Evolutionary conservation across 2,888 invertebrate genomes (phyloP).

Genomic region (Aelia acuminata): DNA sequence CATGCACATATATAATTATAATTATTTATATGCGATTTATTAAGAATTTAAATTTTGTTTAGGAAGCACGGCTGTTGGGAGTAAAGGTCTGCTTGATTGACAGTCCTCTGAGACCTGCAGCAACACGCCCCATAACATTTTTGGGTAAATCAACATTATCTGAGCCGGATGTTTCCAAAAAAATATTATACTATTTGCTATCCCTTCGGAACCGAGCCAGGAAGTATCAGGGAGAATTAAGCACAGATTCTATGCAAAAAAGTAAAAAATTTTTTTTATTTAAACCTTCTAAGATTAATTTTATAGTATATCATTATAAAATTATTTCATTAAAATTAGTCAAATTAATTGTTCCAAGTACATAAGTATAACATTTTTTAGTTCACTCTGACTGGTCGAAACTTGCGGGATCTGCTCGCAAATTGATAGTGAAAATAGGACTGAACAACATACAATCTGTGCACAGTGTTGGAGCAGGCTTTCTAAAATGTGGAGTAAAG

Average conservation of each 20-base stretch:
- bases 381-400: not conserved
- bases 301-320: not conserved
- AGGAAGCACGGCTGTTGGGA: not conserved
- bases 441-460: not conserved
- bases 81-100: not conserved
- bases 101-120: not conserved
- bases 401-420: not conserved
- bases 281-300: not conserved
- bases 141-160: not conserved
- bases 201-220: not conserved
- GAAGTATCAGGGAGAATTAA: not conserved
- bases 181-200: not conserved
- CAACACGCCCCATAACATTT: not conserved
- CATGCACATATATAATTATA: not conserved
- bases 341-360: not conserved
- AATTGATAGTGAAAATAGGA: not conserved
- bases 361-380: not conserved
- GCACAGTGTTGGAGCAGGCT: not conserved
- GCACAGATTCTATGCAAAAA: not conserved
- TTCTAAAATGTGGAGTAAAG: not conserved
- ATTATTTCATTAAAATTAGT: not conserved
- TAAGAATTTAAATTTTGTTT: not conserved
- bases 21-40: not conserved
- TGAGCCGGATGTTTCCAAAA: not conserved
- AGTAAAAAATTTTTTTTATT: not conserved